Base-by-base conservation (phyloP, 2,113 vertebrate genomes). In the Parus major region DNA sequence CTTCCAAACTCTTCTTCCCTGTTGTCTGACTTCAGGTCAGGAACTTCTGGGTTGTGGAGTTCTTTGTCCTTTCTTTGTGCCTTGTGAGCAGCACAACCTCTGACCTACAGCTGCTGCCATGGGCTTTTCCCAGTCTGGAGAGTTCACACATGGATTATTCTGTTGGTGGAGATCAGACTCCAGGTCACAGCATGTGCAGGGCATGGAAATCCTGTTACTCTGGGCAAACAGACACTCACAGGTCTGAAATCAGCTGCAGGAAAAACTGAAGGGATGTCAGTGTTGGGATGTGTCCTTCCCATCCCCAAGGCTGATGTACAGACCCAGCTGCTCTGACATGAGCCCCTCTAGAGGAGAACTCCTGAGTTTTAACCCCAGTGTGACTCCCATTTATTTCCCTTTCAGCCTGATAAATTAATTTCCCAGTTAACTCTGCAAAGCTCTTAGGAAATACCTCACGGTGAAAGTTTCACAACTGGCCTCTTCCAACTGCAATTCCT, bases 401-500 rank as follows among this genome's bases (percentile, higher is more conserved):
- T 70, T 63, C 50, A 82, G 49, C 33, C 66, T 56, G 80, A 94
- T 86, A 88, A 71, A 70, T 90, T 3, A 90, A 88, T 88, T 91
- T 71, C 86, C 60, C 52, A 68, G 76, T 95, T 90, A 88, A 55
- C 47, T 86, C 46, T 78, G 65, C 71, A 83, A 4, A 94, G 24
- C 23, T 94, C 76, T 95, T 93, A 29, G 46, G 90, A 92, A 96
- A 93, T 55, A 35, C 4, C 81, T 92, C 49, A n/a, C 5, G 1
- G 35, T 65, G 50, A 47, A 55, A 42, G 72, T 97, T 93, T 95
- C 94, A 73, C 69, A 95, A 95, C 52, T 75, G 85, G 4, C 72
- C 60, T 88, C 49, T 86, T 93, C 83, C 88, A 86, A 12, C 41
- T 94, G 92, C 65, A 96, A 64, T 81, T 96, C 90, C 46, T 92